Base-by-base conservation (phyloP, 2,113 vertebrate species). In the Zootoca vivipara region DNA sequence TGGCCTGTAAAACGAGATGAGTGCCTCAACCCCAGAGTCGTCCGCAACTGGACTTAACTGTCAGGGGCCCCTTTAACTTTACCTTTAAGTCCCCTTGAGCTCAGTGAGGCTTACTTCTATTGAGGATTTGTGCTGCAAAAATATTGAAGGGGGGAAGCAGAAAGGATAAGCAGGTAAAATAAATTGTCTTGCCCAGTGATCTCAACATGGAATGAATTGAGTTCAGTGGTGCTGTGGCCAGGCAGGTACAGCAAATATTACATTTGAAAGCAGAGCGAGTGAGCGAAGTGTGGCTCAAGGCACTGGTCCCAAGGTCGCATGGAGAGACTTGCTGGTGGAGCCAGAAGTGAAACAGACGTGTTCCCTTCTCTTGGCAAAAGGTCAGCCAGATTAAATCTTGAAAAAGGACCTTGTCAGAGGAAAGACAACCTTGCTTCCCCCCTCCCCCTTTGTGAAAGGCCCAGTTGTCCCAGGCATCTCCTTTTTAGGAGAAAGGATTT, bases 161-260 rank as follows among this genome's bases (percentile, higher is more conserved):
- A n/a, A 38, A 52, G 22, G 30, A 28, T n/a, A 83, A 52, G 46
- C 22, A 7, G 30, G 30, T 52, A 26, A 73, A 85, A 74, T 46
- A 35, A 74, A 74, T 9, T 74, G 83, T 38, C 70, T 18, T n/a
- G 28, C 40, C 40, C 74, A 42, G 26, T 13, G 38, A 42, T 75
- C 73, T 40, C 35, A 52, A 52, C 81, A 8, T 28, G 22, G 30
- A 67, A 46, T 30, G 67, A 4, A 70, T 52, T 69, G 18, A 26
- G 69, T 70, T 16, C 38, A 3, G 30, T 20, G 22, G 33, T 15
- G 7, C 56, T 74, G n/a, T n/a, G 2, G 20, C 10, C n/a, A 13
- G 16, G 40, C 87, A 77, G 72, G 87, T 69, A 83, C 72, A 1
- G 62, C 80, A 78, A 83, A 88, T 30, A 88, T 69, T 67, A 35